phyloP scores from a whole-genome alignment of 2,888 invertebrate genomes.

The Calephelis perditalis region DNA sequence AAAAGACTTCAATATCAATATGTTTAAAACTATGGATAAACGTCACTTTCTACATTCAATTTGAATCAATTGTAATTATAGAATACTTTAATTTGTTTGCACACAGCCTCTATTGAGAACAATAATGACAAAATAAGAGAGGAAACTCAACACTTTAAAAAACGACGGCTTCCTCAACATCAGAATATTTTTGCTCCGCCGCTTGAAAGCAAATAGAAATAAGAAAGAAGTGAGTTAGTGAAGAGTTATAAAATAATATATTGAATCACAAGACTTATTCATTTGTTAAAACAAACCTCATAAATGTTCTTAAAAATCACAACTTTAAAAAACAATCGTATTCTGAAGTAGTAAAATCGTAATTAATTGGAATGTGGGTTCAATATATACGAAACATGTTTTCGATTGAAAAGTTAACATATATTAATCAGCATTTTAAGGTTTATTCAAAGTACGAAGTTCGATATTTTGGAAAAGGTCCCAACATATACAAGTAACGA shows the following conservation, averaged over 20 bases:
- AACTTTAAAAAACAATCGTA: background rate
- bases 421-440: conserved; percentile 16
- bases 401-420: conserved; percentile 14
- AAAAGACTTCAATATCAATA: too few relatives aligned
- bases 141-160: conserved; percentile 35
- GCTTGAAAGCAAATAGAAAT: conserved; percentile 8
- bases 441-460: conserved; percentile 45
- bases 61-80: conserved; percentile 50
- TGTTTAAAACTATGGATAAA: too few relatives aligned
- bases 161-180: conserved; percentile 11
- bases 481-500: conserved; percentile 42
- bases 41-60: too few relatives aligned
- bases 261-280: conserved; percentile 6
- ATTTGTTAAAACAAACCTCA: conserved; percentile 8
- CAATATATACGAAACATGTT: background rate
- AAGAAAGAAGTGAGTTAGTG: conserved; percentile 11
- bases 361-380: background rate
- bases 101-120: conserved; percentile 75
- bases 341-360: background rate
- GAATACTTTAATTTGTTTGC: conserved; percentile 76
- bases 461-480: conserved; percentile 52
- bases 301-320: conserved; percentile 1
- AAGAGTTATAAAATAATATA: conserved; percentile 9
- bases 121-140: conserved; percentile 46
- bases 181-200: conserved; percentile 10